Evolutionary conservation across 2,888 invertebrate genomes (phyloP), one percentile per base, ranked within the genome.

Genomic region (Cylindroiulus punctatus): DNA sequence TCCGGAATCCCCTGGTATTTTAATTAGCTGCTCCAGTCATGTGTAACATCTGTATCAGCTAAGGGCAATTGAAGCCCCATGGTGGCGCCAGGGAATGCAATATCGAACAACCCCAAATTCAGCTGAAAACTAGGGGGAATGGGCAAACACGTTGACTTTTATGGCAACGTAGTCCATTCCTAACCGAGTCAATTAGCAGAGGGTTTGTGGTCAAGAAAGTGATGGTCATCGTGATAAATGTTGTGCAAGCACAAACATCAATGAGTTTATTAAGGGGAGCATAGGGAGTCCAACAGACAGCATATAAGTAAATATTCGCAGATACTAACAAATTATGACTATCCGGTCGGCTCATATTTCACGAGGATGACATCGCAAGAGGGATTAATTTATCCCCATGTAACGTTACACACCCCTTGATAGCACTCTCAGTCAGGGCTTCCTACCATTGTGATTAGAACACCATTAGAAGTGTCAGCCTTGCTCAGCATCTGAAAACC

Each of bases 141-240:
- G 57, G 57, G 57, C 57, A 57, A 57, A 57, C 57, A 57, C 57
- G 57, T 57, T 19, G 57, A 57, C 57, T 57, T 57, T 57, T 57
- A 57, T 57, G 57, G 57, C 57, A 57, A 57, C 57, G 57, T 57
- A 19, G 57, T 22, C 57, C 22, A 57, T 19, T 22, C 57, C 57
- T 57, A 57, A 57, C 52, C n/a, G 57, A 19, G 57, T 57, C 57
- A 57, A 57, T 57, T 57, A 57, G 57, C 57, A 57, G 57, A 57
- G 57, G 57, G 57, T 57, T 57, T 57, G 57, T 57, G 57, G 57
- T 57, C 57, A 57, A 57, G 57, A 57, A 57, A 57, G 57, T 57
- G 57, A 57, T 57, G 57, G 57, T 57, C 57, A 57, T 57, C 57
- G 57, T 57, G 57, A 57, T 57, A 57, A 57, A 57, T 57, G 57